These are phyloP conservation scores for Pecten maximus DNA, from an alignment of 2,888 invertebrate genomes.

Conservation along the genomic window DNA sequence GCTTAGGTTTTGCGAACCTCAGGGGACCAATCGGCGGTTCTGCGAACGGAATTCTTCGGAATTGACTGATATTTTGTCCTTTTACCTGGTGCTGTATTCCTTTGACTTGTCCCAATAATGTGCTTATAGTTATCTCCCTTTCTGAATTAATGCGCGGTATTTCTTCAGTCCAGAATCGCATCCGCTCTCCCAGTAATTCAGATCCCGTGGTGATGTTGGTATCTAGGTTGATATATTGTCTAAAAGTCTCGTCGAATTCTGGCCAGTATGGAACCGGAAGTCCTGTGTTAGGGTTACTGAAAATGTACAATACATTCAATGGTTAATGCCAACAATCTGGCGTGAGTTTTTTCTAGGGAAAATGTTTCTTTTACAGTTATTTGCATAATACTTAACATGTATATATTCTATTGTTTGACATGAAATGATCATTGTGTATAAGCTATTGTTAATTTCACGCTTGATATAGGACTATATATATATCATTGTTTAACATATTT, in stretches of 20 bases:
- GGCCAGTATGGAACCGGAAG: not conserved
- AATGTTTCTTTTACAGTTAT: too few relatives aligned
- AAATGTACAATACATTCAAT: too few relatives aligned
- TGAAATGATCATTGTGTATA: too few relatives aligned
- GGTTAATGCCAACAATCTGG: too few relatives aligned
- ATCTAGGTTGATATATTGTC: not conserved
- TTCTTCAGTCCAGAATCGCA: not conserved
- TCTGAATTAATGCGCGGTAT: not conserved
- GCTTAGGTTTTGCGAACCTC: not conserved
- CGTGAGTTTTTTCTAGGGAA: too few relatives aligned
- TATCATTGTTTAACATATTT: too few relatives aligned
- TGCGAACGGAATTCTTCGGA: not conserved
- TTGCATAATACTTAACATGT: too few relatives aligned
- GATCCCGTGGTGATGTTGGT: not conserved
- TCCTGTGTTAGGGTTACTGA: too few relatives aligned
- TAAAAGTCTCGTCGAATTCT: not conserved
- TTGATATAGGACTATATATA: too few relatives aligned
- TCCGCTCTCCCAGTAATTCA: not conserved
- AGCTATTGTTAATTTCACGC: too few relatives aligned
- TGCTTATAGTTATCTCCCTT: not conserved
- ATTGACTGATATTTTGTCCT: not conserved
- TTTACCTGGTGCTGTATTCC: not conserved
- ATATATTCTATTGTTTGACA: too few relatives aligned
- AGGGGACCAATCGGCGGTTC: not conserved
- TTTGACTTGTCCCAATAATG: not conserved